Percentiles rank a stretch among this genome's conserved stretches.
Evolutionary conservation across 2,888 invertebrate genomes (phyloP).

Genomic region (Apocheima hispidaria): DNA sequence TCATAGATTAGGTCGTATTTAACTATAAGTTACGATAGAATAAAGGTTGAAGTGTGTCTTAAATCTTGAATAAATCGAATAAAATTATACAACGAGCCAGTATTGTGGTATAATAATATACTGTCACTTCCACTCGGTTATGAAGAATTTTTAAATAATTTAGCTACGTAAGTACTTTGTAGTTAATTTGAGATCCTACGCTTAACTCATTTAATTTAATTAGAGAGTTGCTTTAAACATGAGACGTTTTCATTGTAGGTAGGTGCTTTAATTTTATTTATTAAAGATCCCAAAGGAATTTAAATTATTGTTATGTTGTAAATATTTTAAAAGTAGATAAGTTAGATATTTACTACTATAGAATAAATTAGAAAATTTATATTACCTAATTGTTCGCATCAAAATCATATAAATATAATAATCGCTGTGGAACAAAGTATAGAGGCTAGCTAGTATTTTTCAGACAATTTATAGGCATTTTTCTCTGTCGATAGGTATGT

Average conservation of each 20-base stretch:
- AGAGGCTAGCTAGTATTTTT: slow-evolving; percentile 28
- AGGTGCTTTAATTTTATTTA: slow-evolving; percentile 45
- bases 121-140: slow-evolving; percentile 62
- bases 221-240: slow-evolving; percentile 39
- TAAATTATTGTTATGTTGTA: slow-evolving; percentile 58
- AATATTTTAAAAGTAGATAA: slow-evolving; percentile 54
- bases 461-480: slow-evolving; percentile 29
- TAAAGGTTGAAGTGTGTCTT: slow-evolving; percentile 61
- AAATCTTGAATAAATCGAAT: slow-evolving; percentile 58
- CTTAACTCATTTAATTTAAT: slow-evolving; percentile 46
- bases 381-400: slow-evolving; percentile 36
- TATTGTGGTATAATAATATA: slow-evolving; percentile 56
- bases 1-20: slow-evolving; percentile 54
- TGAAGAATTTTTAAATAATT: slow-evolving; percentile 49
- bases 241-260: slow-evolving; percentile 40
- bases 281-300: slow-evolving; percentile 41
- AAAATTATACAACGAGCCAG: slow-evolving; percentile 71
- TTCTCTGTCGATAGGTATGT: slow-evolving; percentile 9
- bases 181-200: slow-evolving; percentile 45
- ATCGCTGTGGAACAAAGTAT: slow-evolving; percentile 35
- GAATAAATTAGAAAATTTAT: slow-evolving; percentile 36
- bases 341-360: slow-evolving; percentile 49
- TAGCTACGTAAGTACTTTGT: slow-evolving; percentile 39
- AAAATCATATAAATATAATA: slow-evolving; percentile 26
- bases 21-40: slow-evolving; percentile 51